Percentiles rank a stretch among this genome's conserved stretches.
These are phyloP conservation scores for Trichomalopsis sarcophagae DNA, from an alignment of 1,140 invertebrate genomes.

Conservation along the genomic window DNA sequence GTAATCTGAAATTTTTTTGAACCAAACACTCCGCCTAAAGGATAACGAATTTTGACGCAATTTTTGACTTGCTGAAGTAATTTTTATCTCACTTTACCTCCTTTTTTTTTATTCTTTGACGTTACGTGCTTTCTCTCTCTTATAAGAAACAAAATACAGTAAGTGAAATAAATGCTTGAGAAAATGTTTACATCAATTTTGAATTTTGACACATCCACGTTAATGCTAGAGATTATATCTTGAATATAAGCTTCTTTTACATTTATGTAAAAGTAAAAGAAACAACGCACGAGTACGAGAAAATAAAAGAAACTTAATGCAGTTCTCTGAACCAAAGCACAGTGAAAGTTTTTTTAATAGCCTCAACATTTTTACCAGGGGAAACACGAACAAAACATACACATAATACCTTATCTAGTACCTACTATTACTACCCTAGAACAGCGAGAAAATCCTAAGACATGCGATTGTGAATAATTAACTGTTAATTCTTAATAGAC, in stretches of 20 bases:
- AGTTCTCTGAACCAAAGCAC: slow-evolving; percentile 64
- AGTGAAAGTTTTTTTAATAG: slow-evolving; percentile 68
- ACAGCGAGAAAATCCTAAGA: slow-evolving; percentile 75
- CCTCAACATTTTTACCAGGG: slow-evolving; percentile 75
- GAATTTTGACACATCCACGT: slow-evolving; percentile 73
- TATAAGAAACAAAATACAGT: slow-evolving; percentile 70
- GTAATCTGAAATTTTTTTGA: slow-evolving; percentile 34
- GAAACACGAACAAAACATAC: slow-evolving; percentile 74
- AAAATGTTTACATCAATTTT: slow-evolving; percentile 72
- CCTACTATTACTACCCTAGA: slow-evolving; percentile 70
- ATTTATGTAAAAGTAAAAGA: slow-evolving; percentile 61
- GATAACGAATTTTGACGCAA: slow-evolving; percentile 53
- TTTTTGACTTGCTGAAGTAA: slow-evolving; percentile 45
- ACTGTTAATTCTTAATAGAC: slow-evolving; percentile 38
- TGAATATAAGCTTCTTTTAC: slow-evolving; percentile 66
- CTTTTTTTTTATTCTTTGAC: slow-evolving; percentile 59
- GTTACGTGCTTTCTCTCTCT: slow-evolving; percentile 69
- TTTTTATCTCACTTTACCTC: slow-evolving; percentile 40
- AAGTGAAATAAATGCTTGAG: slow-evolving; percentile 68
- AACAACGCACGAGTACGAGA: slow-evolving; percentile 60
- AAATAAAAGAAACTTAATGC: slow-evolving; percentile 64
- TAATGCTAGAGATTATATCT: slow-evolving; percentile 67
- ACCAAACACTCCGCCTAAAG: slow-evolving; percentile 49
- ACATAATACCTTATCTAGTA: slow-evolving; percentile 72
- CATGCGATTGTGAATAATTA: slow-evolving; percentile 58